Base-by-base conservation (phyloP, 2,797 vertebrate species). In the Lithobates sylvaticus region DNA sequence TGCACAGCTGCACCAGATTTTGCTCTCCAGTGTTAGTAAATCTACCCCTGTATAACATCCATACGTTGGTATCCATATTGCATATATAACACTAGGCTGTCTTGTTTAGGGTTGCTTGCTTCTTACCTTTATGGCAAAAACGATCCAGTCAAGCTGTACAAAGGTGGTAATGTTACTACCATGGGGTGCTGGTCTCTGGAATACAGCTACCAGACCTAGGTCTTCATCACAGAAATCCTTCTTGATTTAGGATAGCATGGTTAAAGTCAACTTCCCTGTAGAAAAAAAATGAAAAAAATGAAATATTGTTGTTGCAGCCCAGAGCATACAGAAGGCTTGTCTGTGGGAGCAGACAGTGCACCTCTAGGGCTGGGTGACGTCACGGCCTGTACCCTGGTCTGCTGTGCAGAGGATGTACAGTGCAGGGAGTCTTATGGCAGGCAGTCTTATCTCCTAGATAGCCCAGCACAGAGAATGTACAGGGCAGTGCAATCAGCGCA, bases 301-400 rank as follows among this genome's bases (percentile, higher is more conserved):
- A 93, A 94, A 94, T 94, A 93, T 93, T 94, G 93, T 93, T 93
- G 92, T 93, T 95, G 94, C 94, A 94, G 92, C 93, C 91, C 93
- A 93, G 93, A 91, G 92, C 92, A 90, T 91, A 93, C 89, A 88
- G 89, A 92, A 92, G 92, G 91, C 92, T 29, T 93, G 92, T 89
- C 68, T 90, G 90, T 92, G 92, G 93, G 92, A 93, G 92, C 84
- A 93, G 92, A 90, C 73, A 88, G 92, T 93, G 94, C 94, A 94
- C 94, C 94, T 95, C 95, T 94, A 93, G 92, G 92, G 91, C 92
- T 91, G 83, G 27, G 92, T 94, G 91, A 95, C 95, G 94, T 95
- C 95, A 95, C 90, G 71, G 88, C 16, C 85, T 67, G 74, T 21
- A 64, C 84, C 16, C 86, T 67, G 68, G 16, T 67, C 76, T 79